Conservation (phyloP, 2,888 invertebrate species). For the Trissonchulus sp. region DNA sequence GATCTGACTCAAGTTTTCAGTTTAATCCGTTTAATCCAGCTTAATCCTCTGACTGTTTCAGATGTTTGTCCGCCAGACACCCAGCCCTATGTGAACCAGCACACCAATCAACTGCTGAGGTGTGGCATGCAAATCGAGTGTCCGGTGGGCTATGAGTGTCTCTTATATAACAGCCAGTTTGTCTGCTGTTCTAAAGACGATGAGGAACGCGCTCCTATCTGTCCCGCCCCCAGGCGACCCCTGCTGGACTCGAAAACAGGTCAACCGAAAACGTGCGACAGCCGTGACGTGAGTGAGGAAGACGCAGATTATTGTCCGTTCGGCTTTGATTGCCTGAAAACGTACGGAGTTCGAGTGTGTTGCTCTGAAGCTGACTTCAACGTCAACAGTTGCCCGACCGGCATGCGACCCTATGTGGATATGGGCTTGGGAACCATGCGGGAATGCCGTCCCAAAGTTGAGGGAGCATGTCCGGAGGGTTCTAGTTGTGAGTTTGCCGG, state of each 20-base stretch:
- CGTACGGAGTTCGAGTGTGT: neutral
- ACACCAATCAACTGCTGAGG: neutral
- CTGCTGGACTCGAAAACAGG: neutral
- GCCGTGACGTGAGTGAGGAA: no score
- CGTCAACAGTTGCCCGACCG: neutral
- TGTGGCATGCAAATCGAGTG: neutral
- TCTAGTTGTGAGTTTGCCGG: neutral
- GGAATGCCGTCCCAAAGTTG: neutral
- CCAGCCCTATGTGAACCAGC: neutral
- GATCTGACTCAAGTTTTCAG: no score
- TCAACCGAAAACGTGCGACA: neutral
- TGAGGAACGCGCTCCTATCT: neutral
- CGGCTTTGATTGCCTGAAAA: neutral
- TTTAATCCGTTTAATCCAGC: no score
- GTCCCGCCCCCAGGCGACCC: neutral
- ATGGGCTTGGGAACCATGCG: neutral
- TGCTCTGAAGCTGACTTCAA: neutral
- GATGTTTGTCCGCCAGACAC: neutral
- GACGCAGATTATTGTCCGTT: neutral
- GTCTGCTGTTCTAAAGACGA: neutral
- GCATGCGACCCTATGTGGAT: neutral
- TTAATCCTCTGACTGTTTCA: no score
- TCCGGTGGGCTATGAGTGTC: neutral
- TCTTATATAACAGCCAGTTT: neutral
- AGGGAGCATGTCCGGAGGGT: neutral